phyloP scores from a whole-genome alignment of 64 coral and sea anemone genomes.

The Montipora capricornis region DNA sequence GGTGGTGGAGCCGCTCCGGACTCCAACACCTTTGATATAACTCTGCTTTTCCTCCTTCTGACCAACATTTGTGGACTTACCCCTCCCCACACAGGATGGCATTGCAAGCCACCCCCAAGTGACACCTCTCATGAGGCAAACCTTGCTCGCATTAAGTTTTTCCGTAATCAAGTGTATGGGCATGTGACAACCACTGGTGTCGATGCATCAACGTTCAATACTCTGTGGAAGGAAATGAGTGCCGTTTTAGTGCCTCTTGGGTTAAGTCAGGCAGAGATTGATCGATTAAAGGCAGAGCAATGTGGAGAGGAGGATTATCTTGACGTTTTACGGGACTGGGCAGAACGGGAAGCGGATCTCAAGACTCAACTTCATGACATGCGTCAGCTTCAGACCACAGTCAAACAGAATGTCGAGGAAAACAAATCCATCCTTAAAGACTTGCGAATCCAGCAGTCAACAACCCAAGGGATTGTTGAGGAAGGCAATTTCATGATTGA shows the following conservation, averaged over 20 bases:
- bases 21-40: background rate
- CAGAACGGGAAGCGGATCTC: too few relatives aligned
- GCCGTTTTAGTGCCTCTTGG: background rate
- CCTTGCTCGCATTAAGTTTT: conserved; percentile 24
- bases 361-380: too few relatives aligned
- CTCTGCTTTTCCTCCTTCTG: background rate
- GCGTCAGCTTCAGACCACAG: too few relatives aligned
- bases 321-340: too few relatives aligned
- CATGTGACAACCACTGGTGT: background rate
- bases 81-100: conserved; percentile 1
- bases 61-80: background rate
- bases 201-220: background rate
- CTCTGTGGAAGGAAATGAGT: conserved; percentile 22
- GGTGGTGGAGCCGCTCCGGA: background rate
- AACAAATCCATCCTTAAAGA: too few relatives aligned
- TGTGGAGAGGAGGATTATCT: too few relatives aligned
- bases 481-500: too few relatives aligned
- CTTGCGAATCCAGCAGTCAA: too few relatives aligned
- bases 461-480: background rate
- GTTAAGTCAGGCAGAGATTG: too few relatives aligned
- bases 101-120: background rate
- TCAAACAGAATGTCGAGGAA: too few relatives aligned
- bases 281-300: too few relatives aligned
- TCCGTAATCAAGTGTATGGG: conserved; percentile 8
- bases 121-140: conserved; percentile 7